Base-by-base conservation (phyloP, 2,113 vertebrate genomes). In the Paradisaea rubra region DNA sequence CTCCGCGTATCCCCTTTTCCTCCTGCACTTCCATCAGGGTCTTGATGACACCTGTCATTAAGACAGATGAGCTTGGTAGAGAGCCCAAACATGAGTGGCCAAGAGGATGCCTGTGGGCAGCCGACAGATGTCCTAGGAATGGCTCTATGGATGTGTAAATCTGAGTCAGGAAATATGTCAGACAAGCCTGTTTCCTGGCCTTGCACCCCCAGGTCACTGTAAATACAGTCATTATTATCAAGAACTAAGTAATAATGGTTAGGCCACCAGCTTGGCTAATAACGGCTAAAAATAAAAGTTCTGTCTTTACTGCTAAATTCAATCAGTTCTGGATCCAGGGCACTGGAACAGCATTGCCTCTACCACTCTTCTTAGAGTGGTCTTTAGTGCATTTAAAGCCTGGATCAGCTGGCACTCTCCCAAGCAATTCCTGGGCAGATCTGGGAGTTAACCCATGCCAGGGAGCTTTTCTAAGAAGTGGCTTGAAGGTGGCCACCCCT, bases 181-280 rank as follows among this genome's bases (percentile, higher is more conserved):
- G 90, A 94, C 88, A 88, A 95, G 60, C 76, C 95, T 96, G 95
- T 94, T 96, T 96, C 96, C 96, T 96, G 94, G 88, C 95, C 94
- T 94, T 86, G 76, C 64, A 94, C 95, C 76, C 64, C 70, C 49
- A 63, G 88, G 94, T 94, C 15, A 0, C 52, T 68, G 78, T 60
- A 85, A 91, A 87, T 57, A 50, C 56, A 71, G 39, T 63, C 76
- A 77, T 80, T 68, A 63, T 49, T 50, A 96, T 54, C 61, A 86
- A 83, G 72, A 91, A 60, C 3, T 4, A 78, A 81, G 80, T 54
- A 92, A 65, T 66, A 35, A 54, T 18, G 87, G 66, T 57, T 49
- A 73, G 52, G 33, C 52, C 24, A 63, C 47, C 45, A 66, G 11
- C 13, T 83, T 78, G 84, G 30, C 52, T 52, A 70, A 14, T 74